Conservation (phyloP, 2,113 vertebrate species). For the Oreocharis arfaki region DNA sequence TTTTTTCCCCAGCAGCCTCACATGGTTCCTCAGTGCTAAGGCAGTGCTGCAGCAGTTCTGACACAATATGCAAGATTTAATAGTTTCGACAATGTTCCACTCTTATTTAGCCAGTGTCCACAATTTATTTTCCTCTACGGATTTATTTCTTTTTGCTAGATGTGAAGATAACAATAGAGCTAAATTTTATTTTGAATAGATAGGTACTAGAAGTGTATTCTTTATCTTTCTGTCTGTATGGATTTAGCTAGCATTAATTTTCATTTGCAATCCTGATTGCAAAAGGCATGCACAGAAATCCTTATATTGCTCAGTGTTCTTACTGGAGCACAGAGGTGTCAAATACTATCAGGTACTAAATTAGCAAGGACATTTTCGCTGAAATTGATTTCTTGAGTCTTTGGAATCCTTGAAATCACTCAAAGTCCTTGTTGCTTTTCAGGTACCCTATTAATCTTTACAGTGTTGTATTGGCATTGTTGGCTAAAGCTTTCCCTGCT, state of each 20-base stretch:
- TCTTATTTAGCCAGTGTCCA: neutral
- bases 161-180: neutral
- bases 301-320: neutral
- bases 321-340: slow-evolving; percentile 38
- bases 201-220: neutral
- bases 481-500: slow-evolving; percentile 30
- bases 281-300: neutral
- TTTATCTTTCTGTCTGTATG: slow-evolving; percentile 4
- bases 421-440: slow-evolving; percentile 69
- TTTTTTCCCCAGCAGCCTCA: neutral
- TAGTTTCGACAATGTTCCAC: neutral
- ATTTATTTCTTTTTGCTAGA: slow-evolving; percentile 1
- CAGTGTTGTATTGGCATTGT: slow-evolving; percentile 56
- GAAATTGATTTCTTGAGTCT: slow-evolving; percentile 77
- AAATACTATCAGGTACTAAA: slow-evolving; percentile 68
- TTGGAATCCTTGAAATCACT: slow-evolving; percentile 74
- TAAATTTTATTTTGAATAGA: neutral
- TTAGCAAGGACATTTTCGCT: slow-evolving; percentile 75
- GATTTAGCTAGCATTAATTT: slow-evolving; percentile 31
- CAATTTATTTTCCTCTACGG: neutral
- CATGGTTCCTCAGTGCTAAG: neutral
- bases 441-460: slow-evolving; percentile 77
- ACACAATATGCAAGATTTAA: neutral
- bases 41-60: neutral
- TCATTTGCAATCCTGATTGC: neutral